Evolutionary conservation across 1,140 invertebrate species (phyloP).

Genomic region (Cyclina sinensis): DNA sequence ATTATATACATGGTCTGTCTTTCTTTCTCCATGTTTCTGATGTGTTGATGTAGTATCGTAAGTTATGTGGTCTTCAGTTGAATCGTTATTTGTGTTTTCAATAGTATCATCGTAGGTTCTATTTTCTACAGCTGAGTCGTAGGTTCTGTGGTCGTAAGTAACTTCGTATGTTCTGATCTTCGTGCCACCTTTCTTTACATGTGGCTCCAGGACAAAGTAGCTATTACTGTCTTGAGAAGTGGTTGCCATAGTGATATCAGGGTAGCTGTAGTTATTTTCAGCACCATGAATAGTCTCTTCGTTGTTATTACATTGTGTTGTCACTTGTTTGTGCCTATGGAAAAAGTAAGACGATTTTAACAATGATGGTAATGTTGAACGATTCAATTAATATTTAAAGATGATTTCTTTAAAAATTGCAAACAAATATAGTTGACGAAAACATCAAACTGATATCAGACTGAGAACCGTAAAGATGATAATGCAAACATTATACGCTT

Average conservation of each 20-base stretch:
- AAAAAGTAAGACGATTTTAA: no score
- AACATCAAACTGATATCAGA: no score
- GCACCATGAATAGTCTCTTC: not conserved
- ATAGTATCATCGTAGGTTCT: no score
- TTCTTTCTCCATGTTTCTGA: not conserved
- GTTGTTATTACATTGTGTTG: not conserved
- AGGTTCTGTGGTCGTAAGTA: no score
- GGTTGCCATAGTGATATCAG: not conserved
- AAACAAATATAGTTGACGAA: no score
- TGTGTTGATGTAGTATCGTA: not conserved
- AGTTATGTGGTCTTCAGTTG: not conserved
- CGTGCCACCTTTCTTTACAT: not conserved
- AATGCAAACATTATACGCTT: no score
- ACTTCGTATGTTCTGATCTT: not conserved
- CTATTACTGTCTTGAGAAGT: not conserved
- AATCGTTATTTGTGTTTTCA: not conserved
- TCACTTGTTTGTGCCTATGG: no score
- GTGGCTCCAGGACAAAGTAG: not conserved
- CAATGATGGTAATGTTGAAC: no score
- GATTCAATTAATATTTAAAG: no score
- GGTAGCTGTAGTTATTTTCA: not conserved
- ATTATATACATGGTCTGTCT: not conserved
- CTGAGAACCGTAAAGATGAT: no score
- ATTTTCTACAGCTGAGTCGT: no score
- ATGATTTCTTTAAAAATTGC: no score